These are phyloP conservation scores for Eurystomus gularis DNA, from an alignment of 2,113 vertebrate species.

Conservation along the genomic window DNA sequence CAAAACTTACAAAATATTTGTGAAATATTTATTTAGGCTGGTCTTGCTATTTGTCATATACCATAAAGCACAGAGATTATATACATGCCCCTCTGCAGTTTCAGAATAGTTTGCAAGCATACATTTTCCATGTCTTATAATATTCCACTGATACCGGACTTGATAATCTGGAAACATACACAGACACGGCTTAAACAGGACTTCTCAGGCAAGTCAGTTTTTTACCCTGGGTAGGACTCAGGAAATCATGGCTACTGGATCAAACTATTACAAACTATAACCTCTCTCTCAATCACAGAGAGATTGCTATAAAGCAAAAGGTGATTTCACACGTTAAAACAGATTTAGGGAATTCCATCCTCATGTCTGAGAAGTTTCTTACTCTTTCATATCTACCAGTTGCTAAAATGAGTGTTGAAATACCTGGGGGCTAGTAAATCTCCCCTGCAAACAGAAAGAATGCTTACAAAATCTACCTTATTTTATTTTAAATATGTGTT, in stretches of 20 bases:
- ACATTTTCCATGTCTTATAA: background rate
- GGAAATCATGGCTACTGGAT: background rate
- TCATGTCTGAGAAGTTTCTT: background rate
- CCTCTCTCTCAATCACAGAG: background rate
- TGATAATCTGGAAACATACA: background rate
- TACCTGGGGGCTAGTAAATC: background rate
- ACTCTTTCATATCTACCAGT: background rate
- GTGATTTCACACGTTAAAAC: slow-evolving; percentile 24
- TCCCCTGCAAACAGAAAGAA: background rate
- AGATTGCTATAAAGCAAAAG: background rate
- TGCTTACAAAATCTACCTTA: background rate
- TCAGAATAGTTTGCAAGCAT: background rate
- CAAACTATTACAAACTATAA: background rate
- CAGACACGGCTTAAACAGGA: background rate
- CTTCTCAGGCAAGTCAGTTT: background rate
- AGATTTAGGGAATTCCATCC: slow-evolving; percentile 24
- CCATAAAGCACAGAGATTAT: background rate
- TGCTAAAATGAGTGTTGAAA: background rate
- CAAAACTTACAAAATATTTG: background rate
- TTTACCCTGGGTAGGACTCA: background rate
- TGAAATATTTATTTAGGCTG: background rate
- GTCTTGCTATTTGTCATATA: background rate
- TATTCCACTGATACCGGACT: background rate
- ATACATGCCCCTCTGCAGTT: background rate
- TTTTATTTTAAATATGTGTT: background rate